phyloP scores from a whole-genome alignment of 1,140 invertebrate genomes.

The Daktulosphaira vitifoliae region DNA sequence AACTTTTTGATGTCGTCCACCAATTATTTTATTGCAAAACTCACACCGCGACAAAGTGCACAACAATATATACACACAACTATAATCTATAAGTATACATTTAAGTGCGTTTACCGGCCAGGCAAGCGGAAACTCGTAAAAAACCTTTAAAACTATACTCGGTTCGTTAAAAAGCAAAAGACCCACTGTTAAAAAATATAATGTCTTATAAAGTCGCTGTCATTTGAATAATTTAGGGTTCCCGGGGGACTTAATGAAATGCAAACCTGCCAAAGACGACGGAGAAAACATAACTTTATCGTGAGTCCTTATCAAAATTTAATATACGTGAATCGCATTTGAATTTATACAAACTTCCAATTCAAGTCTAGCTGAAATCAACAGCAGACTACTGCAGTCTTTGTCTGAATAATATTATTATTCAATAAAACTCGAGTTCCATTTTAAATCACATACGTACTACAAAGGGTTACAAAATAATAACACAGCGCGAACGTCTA shows the following conservation, averaged over 20 bases:
- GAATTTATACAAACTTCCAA: too few relatives aligned
- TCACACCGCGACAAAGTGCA: too few relatives aligned
- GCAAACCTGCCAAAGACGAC: conserved; percentile 3
- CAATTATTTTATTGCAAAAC: too few relatives aligned
- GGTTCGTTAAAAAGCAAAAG: not conserved
- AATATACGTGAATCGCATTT: too few relatives aligned
- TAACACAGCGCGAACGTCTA: too few relatives aligned
- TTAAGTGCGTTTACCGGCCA: not conserved
- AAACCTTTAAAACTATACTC: not conserved
- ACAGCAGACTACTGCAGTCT: too few relatives aligned
- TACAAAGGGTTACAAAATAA: too few relatives aligned
- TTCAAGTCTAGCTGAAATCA: too few relatives aligned
- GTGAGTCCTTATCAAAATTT: too few relatives aligned
- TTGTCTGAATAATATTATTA: too few relatives aligned
- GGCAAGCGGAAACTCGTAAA: not conserved
- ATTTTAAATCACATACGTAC: too few relatives aligned
- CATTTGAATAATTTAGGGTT: conserved; percentile 19
- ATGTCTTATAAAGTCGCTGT: conserved; percentile 1
- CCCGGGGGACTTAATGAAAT: conserved; percentile 3
- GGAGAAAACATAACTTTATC: conserved; percentile 19
- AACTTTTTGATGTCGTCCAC: not conserved
- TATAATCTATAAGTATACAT: not conserved
- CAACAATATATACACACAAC: not conserved
- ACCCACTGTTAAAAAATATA: conserved; percentile 5
- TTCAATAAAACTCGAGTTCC: too few relatives aligned